Evolutionary conservation across 2,797 vertebrate genomes (phyloP), one percentile per base, ranked within the genome.

Genomic region (Hyperoplus immaculatus): DNA sequence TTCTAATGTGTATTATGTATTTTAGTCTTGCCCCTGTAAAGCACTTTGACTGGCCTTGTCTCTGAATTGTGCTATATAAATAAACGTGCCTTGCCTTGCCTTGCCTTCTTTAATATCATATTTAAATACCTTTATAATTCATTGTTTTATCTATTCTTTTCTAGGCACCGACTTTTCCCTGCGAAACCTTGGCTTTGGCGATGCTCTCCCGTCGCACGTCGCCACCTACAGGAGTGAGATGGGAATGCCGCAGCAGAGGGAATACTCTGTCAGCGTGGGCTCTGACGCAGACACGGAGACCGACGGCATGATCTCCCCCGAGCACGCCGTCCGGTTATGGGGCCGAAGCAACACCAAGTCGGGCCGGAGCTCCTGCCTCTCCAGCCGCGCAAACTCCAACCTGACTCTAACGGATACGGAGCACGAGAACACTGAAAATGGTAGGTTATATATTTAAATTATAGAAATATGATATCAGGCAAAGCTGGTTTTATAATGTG

Each of bases 331-430:
- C 69, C 93, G 97, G 50, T 94, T 99, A 61, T 99, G 98, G 98
- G 97, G 96, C 47, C 96, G 97, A 58, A 88, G 88, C 87, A 98
- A 96, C 93, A 95, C 96, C 39, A 97, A 99, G 87, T 99, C 98
- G 0, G 97, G 97, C 8, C 97, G 97, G 70, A 99, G 98, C 91
- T 99, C 98, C 50, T 99, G 98, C 90, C 94, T 99, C 80, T 99
- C 98, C 0, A 99, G 98, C 92, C 89, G 98, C 69, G 98, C 98
- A 87, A 99, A 99, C 94, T 99, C 98, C 85, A 99, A 98, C 85
- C 96, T 99, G 75, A 99, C 98, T 0, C 97, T 99, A 71, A 99
- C 98, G 0, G 98, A 99, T 93, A 99, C 98, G 0, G 98, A 99
- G 75, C 98, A 99, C 0, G 98, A 99, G 90, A 99, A 99, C 89